phyloP scores from a whole-genome alignment of 2,888 invertebrate genomes.

The Trilocha varians region DNA sequence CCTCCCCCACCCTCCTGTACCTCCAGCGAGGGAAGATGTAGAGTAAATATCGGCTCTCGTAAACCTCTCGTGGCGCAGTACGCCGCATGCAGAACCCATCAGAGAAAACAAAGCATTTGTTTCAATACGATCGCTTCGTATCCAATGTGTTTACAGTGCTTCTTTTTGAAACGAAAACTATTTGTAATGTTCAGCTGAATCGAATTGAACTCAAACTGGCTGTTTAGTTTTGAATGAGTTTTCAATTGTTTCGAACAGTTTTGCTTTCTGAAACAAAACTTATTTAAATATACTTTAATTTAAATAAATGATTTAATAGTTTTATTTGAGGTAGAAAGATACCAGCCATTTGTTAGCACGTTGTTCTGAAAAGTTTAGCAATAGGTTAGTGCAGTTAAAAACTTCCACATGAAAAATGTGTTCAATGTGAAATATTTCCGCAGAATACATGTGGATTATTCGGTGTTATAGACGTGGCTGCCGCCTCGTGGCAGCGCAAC shows the following conservation, averaged over 20 bases:
- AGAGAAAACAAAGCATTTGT: constrained; percentile 5
- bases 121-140: neutral
- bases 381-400: no score
- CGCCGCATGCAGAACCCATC: constrained; percentile 6
- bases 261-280: no score
- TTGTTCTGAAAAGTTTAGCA: no score
- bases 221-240: neutral
- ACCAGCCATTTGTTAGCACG: no score
- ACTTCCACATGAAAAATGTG: no score
- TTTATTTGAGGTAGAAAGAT: no score
- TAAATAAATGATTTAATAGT: neutral
- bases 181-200: neutral
- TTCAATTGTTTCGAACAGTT: no score
- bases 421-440: no score
- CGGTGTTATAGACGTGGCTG: neutral
- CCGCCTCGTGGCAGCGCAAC: neutral
- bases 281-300: neutral
- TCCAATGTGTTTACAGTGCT: neutral
- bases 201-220: neutral
- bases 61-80: constrained; percentile 7
- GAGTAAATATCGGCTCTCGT: constrained; percentile 8
- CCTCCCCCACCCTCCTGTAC: constrained; percentile 1
- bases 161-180: neutral
- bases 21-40: constrained; percentile 1
- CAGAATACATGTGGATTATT: neutral